These are phyloP conservation scores for Podarcis cretensis DNA, from an alignment of 2,113 vertebrate genomes.

Conservation along the genomic window DNA sequence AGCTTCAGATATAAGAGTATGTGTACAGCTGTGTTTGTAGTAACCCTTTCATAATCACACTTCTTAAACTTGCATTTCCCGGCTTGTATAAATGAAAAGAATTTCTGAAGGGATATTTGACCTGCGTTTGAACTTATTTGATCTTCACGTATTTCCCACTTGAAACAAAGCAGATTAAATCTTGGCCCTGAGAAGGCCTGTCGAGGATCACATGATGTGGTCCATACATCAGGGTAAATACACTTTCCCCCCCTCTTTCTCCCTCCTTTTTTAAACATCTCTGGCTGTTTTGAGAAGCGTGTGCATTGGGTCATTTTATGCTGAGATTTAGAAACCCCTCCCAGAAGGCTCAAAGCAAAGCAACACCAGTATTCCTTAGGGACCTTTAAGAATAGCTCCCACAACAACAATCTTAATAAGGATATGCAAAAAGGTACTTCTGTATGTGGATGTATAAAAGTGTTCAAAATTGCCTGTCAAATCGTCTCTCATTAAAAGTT, in stretches of 20 bases:
- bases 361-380: no score
- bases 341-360: neutral
- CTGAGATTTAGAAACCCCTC: neutral
- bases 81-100: slow-evolving; percentile 80
- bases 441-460: neutral
- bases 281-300: slow-evolving; percentile 21
- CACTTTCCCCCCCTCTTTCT: neutral
- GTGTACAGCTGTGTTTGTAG: slow-evolving; percentile 81
- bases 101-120: slow-evolving; percentile 77
- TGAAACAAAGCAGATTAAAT: slow-evolving; percentile 73
- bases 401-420: neutral
- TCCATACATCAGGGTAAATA: slow-evolving; percentile 43
- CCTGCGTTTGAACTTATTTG: slow-evolving; percentile 81
- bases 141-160: slow-evolving; percentile 73
- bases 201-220: slow-evolving; percentile 53
- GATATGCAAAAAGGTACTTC: neutral
- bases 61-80: slow-evolving; percentile 78
- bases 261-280: neutral
- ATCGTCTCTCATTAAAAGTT: neutral
- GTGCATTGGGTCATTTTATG: neutral
- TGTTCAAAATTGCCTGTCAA: neutral
- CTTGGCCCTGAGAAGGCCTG: slow-evolving; percentile 65
- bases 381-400: neutral
- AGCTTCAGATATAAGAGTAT: slow-evolving; percentile 70
- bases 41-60: slow-evolving; percentile 80